A percentile compares a stretch with the other conserved stretches of the same genome.
phyloP scores from a whole-genome alignment of 2,797 vertebrate species.

The Psittacula derbiana region DNA sequence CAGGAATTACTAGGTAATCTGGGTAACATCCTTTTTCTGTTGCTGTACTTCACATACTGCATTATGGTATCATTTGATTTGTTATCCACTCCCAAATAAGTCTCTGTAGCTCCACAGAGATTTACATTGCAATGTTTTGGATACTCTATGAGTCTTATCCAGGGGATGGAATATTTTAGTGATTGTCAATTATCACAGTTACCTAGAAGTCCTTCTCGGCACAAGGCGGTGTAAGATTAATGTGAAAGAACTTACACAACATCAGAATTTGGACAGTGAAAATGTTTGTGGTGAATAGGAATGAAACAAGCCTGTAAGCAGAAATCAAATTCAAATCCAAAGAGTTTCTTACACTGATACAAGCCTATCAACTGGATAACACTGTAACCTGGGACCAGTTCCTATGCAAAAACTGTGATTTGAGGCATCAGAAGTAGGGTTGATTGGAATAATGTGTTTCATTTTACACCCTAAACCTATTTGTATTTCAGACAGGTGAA shows the following conservation, averaged over 20 bases:
- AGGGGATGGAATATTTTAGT: neutral
- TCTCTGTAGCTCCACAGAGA: neutral
- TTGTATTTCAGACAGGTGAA: neutral
- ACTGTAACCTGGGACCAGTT: neutral
- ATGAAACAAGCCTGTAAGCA: neutral
- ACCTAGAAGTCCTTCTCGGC: neutral
- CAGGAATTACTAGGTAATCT: conserved; percentile 22
- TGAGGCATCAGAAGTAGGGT: neutral
- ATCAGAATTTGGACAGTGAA: neutral
- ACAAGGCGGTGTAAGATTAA: neutral
- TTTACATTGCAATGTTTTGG: neutral
- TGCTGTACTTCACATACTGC: neutral
- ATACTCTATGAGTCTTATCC: neutral
- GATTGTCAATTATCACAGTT: neutral
- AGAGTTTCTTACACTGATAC: neutral
- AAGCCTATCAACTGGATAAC: neutral
- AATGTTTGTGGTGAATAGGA: neutral
- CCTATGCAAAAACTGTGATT: neutral
- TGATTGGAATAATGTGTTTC: neutral
- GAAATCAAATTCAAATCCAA: neutral
- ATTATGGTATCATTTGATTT: neutral
- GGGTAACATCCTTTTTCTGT: neutral
- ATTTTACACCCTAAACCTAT: neutral
- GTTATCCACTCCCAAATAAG: neutral
- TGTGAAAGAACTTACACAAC: neutral